These are phyloP conservation scores for Lipophrys pholis DNA, from an alignment of 2,113 vertebrate species.

Conservation along the genomic window DNA sequence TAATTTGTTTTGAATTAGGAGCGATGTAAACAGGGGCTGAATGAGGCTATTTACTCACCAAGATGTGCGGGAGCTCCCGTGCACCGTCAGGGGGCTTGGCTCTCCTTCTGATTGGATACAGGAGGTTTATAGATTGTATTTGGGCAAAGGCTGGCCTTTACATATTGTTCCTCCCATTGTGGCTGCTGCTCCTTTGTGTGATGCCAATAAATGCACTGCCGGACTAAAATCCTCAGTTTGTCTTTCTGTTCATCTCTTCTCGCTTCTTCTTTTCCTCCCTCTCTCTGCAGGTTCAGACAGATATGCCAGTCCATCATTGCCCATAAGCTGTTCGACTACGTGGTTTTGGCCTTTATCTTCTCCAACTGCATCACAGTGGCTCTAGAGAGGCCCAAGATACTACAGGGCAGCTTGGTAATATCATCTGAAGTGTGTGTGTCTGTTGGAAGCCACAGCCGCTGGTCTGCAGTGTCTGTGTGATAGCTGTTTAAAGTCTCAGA, in stretches of 20 bases:
- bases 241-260: not conserved
- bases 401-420: conserved; percentile 94
- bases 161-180: not conserved
- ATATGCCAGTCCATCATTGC: conserved; percentile 96
- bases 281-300: conserved; percentile 89
- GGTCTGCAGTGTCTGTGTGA: not conserved
- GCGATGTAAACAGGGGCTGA: conserved; percentile 52
- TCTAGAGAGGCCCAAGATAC: conserved; percentile 96
- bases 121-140: not conserved
- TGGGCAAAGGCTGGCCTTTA: not conserved
- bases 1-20: conserved; percentile 70
- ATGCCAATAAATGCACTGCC: not conserved
- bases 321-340: conserved; percentile 97
- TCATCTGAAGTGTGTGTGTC: conserved; percentile 14
- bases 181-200: not conserved
- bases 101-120: conserved; percentile 26
- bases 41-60: conserved; percentile 38
- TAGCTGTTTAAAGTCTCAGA: conserved; percentile 13
- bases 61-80: conserved; percentile 40
- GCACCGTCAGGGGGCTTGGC: conserved; percentile 16
- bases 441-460: not conserved
- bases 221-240: not conserved
- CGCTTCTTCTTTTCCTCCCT: not conserved
- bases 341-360: conserved; percentile 98
- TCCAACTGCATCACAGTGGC: conserved; percentile 99